phyloP scores from a whole-genome alignment of 2,888 invertebrate species.

The Lapara coniferarum region DNA sequence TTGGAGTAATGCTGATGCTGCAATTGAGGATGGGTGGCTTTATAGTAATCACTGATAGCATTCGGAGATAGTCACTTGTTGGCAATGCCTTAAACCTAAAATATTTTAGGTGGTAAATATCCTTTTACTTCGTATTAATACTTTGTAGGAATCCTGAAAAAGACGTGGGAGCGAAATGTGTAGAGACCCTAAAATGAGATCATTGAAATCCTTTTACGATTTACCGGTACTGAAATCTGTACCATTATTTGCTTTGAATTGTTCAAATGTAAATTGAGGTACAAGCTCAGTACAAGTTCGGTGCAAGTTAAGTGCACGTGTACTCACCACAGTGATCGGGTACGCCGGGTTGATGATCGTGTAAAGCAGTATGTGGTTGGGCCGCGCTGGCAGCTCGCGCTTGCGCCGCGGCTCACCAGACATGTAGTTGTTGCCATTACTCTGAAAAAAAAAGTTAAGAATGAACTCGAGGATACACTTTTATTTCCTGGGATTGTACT shows the following conservation, averaged over 20 bases:
- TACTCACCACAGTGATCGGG: slow-evolving; percentile 99
- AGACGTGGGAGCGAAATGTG: neutral
- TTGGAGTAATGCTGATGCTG: neutral
- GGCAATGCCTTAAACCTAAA: too few relatives aligned
- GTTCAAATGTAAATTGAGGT: neutral
- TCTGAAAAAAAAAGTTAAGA: slow-evolving; percentile 52
- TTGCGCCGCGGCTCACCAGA: slow-evolving; percentile 87
- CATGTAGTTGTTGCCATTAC: slow-evolving; percentile 82
- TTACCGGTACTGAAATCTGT: too few relatives aligned
- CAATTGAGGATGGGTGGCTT: too few relatives aligned
- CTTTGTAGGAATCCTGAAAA: too few relatives aligned
- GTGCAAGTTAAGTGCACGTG: neutral
- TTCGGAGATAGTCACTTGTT: too few relatives aligned
- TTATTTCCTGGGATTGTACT: too few relatives aligned
- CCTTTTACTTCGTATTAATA: too few relatives aligned
- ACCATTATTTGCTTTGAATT: too few relatives aligned
- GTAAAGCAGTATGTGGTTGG: slow-evolving; percentile 98
- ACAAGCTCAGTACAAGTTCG: neutral
- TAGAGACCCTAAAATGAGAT: neutral
- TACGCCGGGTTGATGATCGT: slow-evolving; percentile 99
- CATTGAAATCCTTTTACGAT: too few relatives aligned
- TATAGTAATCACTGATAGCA: too few relatives aligned
- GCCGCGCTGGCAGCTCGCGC: slow-evolving; percentile 92
- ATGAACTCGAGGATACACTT: too few relatives aligned
- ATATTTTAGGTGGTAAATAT: too few relatives aligned